These are phyloP conservation scores for Larimichthys polyactis DNA, from an alignment of 2,113 vertebrate genomes.

Conservation along the genomic window DNA sequence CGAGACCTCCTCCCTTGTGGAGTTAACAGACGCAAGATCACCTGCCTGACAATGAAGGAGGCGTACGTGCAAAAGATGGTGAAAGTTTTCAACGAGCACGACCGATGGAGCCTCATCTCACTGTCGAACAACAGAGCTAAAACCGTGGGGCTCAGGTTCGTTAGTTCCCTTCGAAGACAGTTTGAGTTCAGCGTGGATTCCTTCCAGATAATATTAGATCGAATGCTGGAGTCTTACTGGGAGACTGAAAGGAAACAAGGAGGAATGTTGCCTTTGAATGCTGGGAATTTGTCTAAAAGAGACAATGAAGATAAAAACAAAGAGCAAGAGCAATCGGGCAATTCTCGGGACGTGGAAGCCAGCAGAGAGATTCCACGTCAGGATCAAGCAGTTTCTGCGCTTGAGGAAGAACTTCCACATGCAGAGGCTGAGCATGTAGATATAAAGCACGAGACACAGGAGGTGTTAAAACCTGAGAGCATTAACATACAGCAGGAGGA, in stretches of 20 bases:
- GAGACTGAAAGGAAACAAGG: conserved; percentile 78
- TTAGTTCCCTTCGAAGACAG: conserved; percentile 91
- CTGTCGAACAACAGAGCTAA: conserved; percentile 96
- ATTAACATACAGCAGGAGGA: conserved; percentile 22
- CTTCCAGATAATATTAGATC: conserved; percentile 94
- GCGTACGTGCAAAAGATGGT: conserved; percentile 99
- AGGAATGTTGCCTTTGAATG: conserved; percentile 36
- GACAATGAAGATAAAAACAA: conserved; percentile 21
- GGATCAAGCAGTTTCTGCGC: conserved; percentile 10
- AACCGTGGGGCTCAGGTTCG: conserved; percentile 95
- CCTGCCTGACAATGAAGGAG: conserved; percentile 92
- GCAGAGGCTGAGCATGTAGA: conserved; percentile 20
- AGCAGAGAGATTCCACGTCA: neutral
- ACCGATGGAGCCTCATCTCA: conserved; percentile 96
- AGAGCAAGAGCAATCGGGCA: conserved; percentile 3
- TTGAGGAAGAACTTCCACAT: conserved; percentile 32
- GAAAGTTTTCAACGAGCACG: conserved; percentile 91
- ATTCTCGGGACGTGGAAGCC: conserved; percentile 6
- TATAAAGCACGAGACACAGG: conserved; percentile 30
- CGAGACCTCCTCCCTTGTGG: conserved; percentile 86
- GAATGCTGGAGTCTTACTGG: conserved; percentile 88
- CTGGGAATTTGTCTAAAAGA: conserved; percentile 50
- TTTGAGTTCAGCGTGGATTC: conserved; percentile 99
- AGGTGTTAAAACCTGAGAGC: conserved; percentile 26
- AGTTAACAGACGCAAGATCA: conserved; percentile 96